Evolutionary conservation across 1,140 invertebrate species (phyloP), one percentile per base, ranked within the genome.

Genomic region (Goniozus legneri): DNA sequence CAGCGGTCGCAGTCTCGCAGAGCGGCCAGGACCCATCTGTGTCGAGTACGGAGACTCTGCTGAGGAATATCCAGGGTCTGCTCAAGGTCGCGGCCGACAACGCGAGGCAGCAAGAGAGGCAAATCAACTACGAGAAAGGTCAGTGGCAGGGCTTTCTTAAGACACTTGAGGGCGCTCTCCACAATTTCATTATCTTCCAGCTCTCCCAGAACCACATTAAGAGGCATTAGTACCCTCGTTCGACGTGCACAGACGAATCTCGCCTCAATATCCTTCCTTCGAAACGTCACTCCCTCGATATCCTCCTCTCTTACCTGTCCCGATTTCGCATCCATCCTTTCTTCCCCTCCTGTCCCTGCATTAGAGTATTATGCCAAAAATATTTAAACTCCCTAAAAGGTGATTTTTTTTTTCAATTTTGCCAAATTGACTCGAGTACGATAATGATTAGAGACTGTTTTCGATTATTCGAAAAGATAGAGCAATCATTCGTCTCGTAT

Each of bases 111-210:
- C 92, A 95, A 75, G 93, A 97, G 71, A 82, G 92, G 55, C 91
- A 95, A 77, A 91, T 95, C 71, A 93, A 89, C 80, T 92, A 93
- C 73, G 93, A 97, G 78, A 96, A 95, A 92, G 92, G 94, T 96
- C 72, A 76, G 74, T 75, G 73, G 68, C 30, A 68, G 69, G 69
- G 65, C 65, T 75, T 74, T 72, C 69, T 76, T 73, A 73, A 73
- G 71, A 73, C 71, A 66, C 71, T 75, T 65, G 71, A 75, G 64
- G 69, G 63, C 67, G 71, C 68, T 71, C 71, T 71, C 68, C 71
- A 69, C 71, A 73, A 73, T 75, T 75, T 73, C 62, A 73, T 74
- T 70, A 74, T 73, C 65, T 70, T 67, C 66, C 69, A 67, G 49
- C 64, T 74, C 59, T 75, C 70, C 50, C 73, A 70, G 63, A 71